A percentile compares a stretch with the other conserved stretches of the same genome.
Conservation (phyloP, 2,797 vertebrate species). For the Tokudaia tokunoshimensis region DNA sequence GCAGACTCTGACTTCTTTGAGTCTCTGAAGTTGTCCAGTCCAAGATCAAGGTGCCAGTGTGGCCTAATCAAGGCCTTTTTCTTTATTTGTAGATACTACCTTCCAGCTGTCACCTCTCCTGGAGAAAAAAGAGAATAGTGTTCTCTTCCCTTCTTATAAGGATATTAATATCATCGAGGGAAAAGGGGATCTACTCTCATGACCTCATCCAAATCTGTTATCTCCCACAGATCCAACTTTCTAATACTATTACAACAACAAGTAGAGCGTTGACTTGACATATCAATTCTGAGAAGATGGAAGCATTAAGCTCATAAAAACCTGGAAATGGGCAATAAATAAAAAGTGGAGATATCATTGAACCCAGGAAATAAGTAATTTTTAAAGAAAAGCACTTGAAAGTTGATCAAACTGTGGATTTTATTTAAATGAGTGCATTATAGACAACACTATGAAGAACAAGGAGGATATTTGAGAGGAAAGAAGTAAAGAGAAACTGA, state of each 20-base stretch:
- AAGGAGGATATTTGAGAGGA: background rate
- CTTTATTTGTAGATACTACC: background rate
- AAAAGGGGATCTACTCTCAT: background rate
- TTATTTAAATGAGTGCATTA: background rate
- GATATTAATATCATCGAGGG: background rate
- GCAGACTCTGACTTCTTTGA: background rate
- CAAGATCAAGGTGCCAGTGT: background rate
- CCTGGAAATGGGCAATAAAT: background rate
- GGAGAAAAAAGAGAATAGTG: background rate
- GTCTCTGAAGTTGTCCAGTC: background rate
- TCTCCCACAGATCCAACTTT: background rate
- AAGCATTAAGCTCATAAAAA: background rate
- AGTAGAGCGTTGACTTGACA: background rate
- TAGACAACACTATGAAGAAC: background rate
- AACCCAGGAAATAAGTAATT: background rate
- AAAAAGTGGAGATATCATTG: background rate
- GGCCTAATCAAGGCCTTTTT: background rate
- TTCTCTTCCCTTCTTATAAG: background rate
- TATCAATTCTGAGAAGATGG: background rate
- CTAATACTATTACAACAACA: background rate
- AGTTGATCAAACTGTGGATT: background rate
- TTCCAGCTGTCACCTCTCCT: background rate
- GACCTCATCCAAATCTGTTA: background rate
- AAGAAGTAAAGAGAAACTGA: background rate
- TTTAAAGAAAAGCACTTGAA: slow-evolving; percentile 23